Evolutionary conservation across 2,797 vertebrate genomes (phyloP), one percentile per base, ranked within the genome.

Genomic region (Centropyge bicolor): DNA sequence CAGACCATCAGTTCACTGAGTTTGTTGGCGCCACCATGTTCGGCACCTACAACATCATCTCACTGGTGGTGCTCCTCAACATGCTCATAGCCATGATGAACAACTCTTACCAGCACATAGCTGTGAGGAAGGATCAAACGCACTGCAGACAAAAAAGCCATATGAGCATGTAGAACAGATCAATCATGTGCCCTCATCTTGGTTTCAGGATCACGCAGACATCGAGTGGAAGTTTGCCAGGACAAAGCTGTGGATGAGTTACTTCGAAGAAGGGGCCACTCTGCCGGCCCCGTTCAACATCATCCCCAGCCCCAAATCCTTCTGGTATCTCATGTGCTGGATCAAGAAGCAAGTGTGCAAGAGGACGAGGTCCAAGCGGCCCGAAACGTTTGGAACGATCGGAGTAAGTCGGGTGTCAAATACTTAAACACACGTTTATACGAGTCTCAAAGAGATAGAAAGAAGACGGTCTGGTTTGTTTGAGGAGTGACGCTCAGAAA

Each of bases 21-120:
- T 99, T 99, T 79, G 96, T 99, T 9, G 98, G 98, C 0, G 97
- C 98, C 88, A 99, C 98, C 49, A 99, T 99, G 98, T 99, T 99
- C 76, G 98, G 98, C 74, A 99, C 98, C 4, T 99, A 99, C 82
- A 99, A 98, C 86, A 96, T 99, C 70, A 99, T 99, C 91, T 99
- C 98, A 0, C 90, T 99, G 84, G 98, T 99, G 83, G 98, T 99
- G 74, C 96, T 99, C 27, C 97, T 99, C 84, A 99, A 99, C 94
- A 99, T 99, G 98, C 91, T 99, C 70, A 99, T 99, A 82, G 98
- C 98, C 73, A 99, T 99, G 98, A 99, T 99, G 98, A 99, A 99
- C 93, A 99, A 99, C 91, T 99, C 98, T 62, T 99, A 99, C 84
- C 98, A 99, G 89, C 98, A 98, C 78, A 99, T 99, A 80, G 98